These are phyloP conservation scores for Sericinus montela DNA, from an alignment of 2,888 invertebrate species.

Conservation along the genomic window DNA sequence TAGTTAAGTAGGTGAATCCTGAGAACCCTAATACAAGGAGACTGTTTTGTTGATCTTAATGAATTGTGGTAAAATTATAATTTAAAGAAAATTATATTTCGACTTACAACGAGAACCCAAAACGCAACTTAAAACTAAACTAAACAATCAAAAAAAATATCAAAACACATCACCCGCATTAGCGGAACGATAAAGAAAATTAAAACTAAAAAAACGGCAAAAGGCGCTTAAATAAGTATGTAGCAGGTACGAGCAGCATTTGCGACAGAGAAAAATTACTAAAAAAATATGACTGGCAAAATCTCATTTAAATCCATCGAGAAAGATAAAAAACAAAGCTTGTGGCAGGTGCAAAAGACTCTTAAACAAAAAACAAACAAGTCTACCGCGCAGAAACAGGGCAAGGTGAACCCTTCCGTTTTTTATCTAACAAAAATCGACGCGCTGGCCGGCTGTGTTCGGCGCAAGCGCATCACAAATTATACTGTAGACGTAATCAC, in stretches of 20 bases:
- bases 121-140: background rate
- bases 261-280: constrained; percentile 37
- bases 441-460: constrained; percentile 47
- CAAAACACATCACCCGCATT: constrained; percentile 2
- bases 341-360: constrained; percentile 67
- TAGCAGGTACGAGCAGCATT: constrained; percentile 36
- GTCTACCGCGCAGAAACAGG: constrained; percentile 29
- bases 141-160: background rate
- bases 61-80: too few species aligned
- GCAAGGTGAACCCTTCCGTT: constrained; percentile 47
- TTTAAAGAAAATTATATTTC: too few species aligned
- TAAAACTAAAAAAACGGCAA: background rate
- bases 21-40: too few species aligned
- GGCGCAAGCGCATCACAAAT: constrained; percentile 72
- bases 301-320: constrained; percentile 48
- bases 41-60: too few species aligned
- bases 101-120: too few species aligned
- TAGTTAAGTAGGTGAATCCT: too few species aligned
- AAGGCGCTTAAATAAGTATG: constrained; percentile 30
- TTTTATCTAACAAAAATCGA: constrained; percentile 76
- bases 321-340: constrained; percentile 53
- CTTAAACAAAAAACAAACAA: constrained; percentile 59
- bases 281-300: constrained; percentile 35
- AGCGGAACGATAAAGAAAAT: background rate
- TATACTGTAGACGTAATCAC: constrained; percentile 71